A percentile compares a stretch with the other conserved stretches of the same genome.
Evolutionary conservation across 2,888 invertebrate genomes (phyloP).

Genomic region (Cheilosia grossa): DNA sequence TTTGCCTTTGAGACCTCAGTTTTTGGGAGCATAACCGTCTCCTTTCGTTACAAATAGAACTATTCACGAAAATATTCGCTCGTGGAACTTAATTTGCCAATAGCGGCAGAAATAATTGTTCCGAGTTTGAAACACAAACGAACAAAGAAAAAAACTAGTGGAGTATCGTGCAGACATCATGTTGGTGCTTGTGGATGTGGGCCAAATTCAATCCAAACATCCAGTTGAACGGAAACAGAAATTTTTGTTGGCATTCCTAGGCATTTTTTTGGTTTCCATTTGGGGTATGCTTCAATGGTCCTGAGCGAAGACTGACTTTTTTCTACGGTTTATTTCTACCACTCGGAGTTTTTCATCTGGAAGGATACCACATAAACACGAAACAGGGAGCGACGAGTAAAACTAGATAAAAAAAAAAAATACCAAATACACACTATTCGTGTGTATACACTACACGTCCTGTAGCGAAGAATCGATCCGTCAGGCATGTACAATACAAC

Average conservation of each 20-base stretch:
- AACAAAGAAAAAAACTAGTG: background rate
- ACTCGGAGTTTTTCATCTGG: constrained; percentile 64
- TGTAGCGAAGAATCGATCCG: constrained; percentile 64
- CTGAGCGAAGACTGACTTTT: constrained; percentile 58
- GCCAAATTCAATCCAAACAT: constrained; percentile 72
- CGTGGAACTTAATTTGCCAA: constrained; percentile 61
- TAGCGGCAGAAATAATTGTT: constrained; percentile 67
- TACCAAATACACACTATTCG: constrained; percentile 14
- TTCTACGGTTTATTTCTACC: constrained; percentile 68
- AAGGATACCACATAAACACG: constrained; percentile 72
- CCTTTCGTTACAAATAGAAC: constrained; percentile 22
- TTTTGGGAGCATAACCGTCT: constrained; percentile 3
- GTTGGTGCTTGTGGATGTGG: constrained; percentile 55
- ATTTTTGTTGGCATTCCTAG: constrained; percentile 58
- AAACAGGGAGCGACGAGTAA: constrained; percentile 62
- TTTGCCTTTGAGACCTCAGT: constrained; percentile 9
- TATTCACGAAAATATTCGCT: constrained; percentile 19
- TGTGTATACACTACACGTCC: constrained; percentile 32
- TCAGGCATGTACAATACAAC: constrained; percentile 49
- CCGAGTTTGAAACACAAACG: constrained; percentile 37
- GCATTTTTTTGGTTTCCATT: constrained; percentile 16
- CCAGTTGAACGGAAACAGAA: constrained; percentile 62
- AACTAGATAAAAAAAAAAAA: constrained; percentile 52
- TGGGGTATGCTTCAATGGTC: constrained; percentile 59
- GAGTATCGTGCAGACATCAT: constrained; percentile 46